Evolutionary conservation across 1,140 invertebrate species (phyloP).

Genomic region (Adoxophyes honmai): DNA sequence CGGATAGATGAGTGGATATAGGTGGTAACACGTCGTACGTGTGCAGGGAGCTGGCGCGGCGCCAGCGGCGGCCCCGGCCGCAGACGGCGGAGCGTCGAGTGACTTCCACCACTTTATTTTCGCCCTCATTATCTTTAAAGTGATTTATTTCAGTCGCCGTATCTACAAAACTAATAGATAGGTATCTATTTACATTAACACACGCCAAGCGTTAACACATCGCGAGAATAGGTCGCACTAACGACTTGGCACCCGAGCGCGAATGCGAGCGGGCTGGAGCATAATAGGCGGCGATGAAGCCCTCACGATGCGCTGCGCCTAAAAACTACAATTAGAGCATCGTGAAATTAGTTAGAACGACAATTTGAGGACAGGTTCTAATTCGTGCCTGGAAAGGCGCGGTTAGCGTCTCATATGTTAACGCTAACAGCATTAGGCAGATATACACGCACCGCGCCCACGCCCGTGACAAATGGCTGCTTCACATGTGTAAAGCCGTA

Average conservation of each 20-base stretch:
- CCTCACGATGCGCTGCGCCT: slow-evolving; percentile 37
- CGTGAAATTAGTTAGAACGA: slow-evolving; percentile 48
- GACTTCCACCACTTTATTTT: slow-evolving; percentile 70
- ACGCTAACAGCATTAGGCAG: slow-evolving; percentile 31
- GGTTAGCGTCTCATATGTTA: slow-evolving; percentile 35
- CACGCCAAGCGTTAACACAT: slow-evolving; percentile 48
- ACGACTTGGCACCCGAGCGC: slow-evolving; percentile 45
- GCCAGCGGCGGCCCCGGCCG: slow-evolving; percentile 41
- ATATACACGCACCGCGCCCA: slow-evolving; percentile 21
- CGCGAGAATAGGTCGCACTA: slow-evolving; percentile 51
- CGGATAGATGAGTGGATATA: slow-evolving; percentile 29
- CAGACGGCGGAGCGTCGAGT: slow-evolving; percentile 55
- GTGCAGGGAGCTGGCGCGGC: slow-evolving; percentile 53
- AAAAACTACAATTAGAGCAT: slow-evolving; percentile 48
- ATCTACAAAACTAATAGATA: slow-evolving; percentile 17
- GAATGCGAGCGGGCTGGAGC: slow-evolving; percentile 38
- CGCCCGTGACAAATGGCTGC: slow-evolving; percentile 29
- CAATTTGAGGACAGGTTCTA: slow-evolving; percentile 39
- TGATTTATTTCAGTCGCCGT: slow-evolving; percentile 65
- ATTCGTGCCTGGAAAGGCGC: slow-evolving; percentile 30
- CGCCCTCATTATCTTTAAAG: slow-evolving; percentile 70
- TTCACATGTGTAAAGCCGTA: slow-evolving; percentile 28
- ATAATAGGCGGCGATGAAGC: slow-evolving; percentile 49
- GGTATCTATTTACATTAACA: slow-evolving; percentile 35
- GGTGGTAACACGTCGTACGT: slow-evolving; percentile 43